Conservation (phyloP, 2,113 vertebrate species). For the Myrmophylax atrothorax region DNA sequence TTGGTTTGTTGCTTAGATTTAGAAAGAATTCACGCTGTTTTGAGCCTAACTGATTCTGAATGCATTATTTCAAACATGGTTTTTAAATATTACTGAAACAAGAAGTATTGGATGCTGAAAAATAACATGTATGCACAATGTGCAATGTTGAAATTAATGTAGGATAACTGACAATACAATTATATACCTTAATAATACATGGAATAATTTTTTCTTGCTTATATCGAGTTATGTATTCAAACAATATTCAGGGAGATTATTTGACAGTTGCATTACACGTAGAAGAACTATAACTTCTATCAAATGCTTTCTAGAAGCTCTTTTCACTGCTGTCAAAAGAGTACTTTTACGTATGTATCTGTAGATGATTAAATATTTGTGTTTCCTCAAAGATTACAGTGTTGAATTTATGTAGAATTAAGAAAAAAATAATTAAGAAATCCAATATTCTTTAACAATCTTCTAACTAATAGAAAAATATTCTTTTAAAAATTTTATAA, state of each 20-base stretch:
- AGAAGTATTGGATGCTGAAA: not conserved
- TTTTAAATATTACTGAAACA: not conserved
- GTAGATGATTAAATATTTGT: not conserved
- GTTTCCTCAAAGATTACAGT: not conserved
- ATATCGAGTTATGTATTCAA: not conserved
- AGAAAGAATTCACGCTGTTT: not conserved
- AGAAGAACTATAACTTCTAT: not conserved
- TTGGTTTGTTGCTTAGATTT: not conserved
- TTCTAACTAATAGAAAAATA: not conserved
- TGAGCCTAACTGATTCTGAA: not conserved
- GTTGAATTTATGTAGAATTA: not conserved
- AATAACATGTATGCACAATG: not conserved
- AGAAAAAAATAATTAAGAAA: not conserved
- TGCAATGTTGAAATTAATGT: not conserved
- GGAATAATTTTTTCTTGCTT: not conserved
- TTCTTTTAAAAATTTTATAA: not conserved
- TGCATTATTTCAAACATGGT: not conserved
- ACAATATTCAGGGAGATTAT: not conserved
- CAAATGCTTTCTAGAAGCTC: not conserved
- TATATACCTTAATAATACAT: not conserved
- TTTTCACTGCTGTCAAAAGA: not conserved
- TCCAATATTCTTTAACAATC: rapidly evolving
- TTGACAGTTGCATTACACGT: not conserved
- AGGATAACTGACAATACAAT: not conserved
- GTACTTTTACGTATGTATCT: not conserved